These are phyloP conservation scores for Odontesthes bonariensis DNA, from an alignment of 2,113 vertebrate genomes.

Conservation along the genomic window DNA sequence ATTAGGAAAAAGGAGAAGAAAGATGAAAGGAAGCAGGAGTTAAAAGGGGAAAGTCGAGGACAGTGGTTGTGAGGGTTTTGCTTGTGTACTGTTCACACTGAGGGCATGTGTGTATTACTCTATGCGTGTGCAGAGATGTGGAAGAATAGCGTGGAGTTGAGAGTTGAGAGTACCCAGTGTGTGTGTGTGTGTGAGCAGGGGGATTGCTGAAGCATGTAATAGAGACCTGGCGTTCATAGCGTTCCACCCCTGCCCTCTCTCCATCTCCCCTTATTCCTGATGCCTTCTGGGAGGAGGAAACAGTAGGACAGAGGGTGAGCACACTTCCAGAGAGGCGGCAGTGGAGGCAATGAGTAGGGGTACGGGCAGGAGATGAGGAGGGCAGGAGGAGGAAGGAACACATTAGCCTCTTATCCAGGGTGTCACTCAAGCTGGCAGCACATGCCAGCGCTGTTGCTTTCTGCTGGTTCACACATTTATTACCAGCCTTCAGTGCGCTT, in stretches of 20 bases:
- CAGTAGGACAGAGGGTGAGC: slow-evolving; percentile 13
- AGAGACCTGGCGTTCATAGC: slow-evolving; percentile 59
- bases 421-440: slow-evolving; percentile 60
- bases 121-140: slow-evolving; percentile 53
- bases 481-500: slow-evolving; percentile 44
- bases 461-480: slow-evolving; percentile 27
- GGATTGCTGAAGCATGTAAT: slow-evolving; percentile 64
- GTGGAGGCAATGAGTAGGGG: slow-evolving; percentile 26
- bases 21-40: slow-evolving; percentile 7
- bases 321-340: slow-evolving; percentile 28
- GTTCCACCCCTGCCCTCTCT: slow-evolving; percentile 32
- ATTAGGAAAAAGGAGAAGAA: slow-evolving; percentile 13
- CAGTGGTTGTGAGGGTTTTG: background rate
- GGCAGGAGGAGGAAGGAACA: slow-evolving; percentile 55
- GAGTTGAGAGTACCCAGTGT: slow-evolving; percentile 40
- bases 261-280: slow-evolving; percentile 34
- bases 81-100: slow-evolving; percentile 19
- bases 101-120: slow-evolving; percentile 27
- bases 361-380: slow-evolving; percentile 37
- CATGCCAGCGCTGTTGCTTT: slow-evolving; percentile 18
- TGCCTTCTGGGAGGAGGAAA: slow-evolving; percentile 30
- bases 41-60: slow-evolving; percentile 23
- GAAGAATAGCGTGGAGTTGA: slow-evolving; percentile 46
- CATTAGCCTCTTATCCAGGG: slow-evolving; percentile 58
- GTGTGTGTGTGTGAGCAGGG: slow-evolving; percentile 42